Evolutionary conservation across 2,797 vertebrate species (phyloP).

Genomic region (Poeciliopsis presidionis): DNA sequence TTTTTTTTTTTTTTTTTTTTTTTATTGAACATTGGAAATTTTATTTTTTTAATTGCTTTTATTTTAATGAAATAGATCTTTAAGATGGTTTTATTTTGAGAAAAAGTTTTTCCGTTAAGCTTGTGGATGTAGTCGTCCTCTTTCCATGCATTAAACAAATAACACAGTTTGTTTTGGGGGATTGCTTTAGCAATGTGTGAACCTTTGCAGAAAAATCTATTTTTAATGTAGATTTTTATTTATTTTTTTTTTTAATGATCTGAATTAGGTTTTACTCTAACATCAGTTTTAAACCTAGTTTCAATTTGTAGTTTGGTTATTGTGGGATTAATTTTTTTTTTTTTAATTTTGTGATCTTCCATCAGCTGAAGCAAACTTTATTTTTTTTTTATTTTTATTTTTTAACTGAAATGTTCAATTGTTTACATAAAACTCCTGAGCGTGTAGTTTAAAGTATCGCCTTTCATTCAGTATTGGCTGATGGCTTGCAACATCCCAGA

Average conservation of each 20-base stretch:
- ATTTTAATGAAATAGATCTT: neutral
- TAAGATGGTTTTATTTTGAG: neutral
- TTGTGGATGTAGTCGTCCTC: slow-evolving; percentile 1
- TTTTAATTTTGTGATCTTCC: neutral
- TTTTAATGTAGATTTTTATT: neutral
- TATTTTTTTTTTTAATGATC: neutral
- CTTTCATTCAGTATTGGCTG: neutral
- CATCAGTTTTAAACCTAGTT: neutral
- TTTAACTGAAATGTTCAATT: slow-evolving; percentile 6
- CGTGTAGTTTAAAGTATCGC: neutral
- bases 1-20: too few species aligned
- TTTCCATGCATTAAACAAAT: slow-evolving; percentile 3
- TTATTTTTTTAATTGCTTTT: neutral
- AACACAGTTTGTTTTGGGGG: neutral
- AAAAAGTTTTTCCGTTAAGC: slow-evolving; percentile 8
- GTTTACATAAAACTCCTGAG: neutral
- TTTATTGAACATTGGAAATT: neutral
- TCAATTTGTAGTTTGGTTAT: slow-evolving; percentile 1
- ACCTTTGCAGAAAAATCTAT: neutral
- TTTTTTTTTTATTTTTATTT: too few species aligned
- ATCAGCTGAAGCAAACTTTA: neutral
- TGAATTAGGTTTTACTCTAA: slow-evolving; percentile 8
- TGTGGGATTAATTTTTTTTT: neutral
- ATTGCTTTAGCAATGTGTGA: slow-evolving; percentile 1
- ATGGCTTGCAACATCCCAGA: neutral